Conservation (phyloP, 2,113 vertebrate species). For the Heloderma charlesbogerti region DNA sequence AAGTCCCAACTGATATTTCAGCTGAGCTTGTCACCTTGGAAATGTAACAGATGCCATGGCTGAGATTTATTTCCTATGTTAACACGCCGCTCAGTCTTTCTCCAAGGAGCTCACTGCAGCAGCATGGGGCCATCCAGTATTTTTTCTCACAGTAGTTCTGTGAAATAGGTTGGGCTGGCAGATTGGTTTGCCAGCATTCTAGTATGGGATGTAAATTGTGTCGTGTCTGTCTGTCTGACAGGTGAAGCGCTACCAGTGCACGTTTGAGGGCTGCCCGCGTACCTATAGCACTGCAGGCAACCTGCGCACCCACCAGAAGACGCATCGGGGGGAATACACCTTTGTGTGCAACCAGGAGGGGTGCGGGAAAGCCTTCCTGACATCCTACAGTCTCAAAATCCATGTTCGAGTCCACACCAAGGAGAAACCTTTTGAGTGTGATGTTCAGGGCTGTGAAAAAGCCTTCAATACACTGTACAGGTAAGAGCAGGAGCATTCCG, state of each 20-base stretch:
- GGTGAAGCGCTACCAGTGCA: slow-evolving; percentile 99
- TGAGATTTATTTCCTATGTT: neutral
- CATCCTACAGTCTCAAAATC: slow-evolving; percentile 98
- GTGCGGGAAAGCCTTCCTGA: slow-evolving; percentile 98
- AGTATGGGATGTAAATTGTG: rapidly evolving
- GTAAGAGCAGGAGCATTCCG: slow-evolving; percentile 72
- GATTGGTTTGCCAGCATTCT: neutral
- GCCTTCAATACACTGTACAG: slow-evolving; percentile 98
- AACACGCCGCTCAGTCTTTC: neutral
- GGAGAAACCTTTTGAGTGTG: slow-evolving; percentile 98
- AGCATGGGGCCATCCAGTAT: neutral
- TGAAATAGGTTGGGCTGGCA: neutral
- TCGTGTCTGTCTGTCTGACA: slow-evolving; percentile 63
- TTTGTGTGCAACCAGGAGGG: slow-evolving; percentile 98
- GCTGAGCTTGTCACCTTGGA: neutral
- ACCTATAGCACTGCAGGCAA: slow-evolving; percentile 99
- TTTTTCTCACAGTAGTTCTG: no score
- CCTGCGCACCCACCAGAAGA: slow-evolving; percentile 97
- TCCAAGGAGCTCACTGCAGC: neutral
- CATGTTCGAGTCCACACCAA: slow-evolving; percentile 98
- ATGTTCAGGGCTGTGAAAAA: slow-evolving; percentile 97
- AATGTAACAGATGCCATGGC: neutral
- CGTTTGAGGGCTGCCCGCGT: slow-evolving; percentile 95
- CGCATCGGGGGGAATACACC: slow-evolving; percentile 95
- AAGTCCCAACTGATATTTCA: neutral